A percentile compares a stretch with the other conserved stretches of the same genome.
phyloP scores from a whole-genome alignment of 2,888 invertebrate genomes.

The Nipponacmea schrenckii region DNA sequence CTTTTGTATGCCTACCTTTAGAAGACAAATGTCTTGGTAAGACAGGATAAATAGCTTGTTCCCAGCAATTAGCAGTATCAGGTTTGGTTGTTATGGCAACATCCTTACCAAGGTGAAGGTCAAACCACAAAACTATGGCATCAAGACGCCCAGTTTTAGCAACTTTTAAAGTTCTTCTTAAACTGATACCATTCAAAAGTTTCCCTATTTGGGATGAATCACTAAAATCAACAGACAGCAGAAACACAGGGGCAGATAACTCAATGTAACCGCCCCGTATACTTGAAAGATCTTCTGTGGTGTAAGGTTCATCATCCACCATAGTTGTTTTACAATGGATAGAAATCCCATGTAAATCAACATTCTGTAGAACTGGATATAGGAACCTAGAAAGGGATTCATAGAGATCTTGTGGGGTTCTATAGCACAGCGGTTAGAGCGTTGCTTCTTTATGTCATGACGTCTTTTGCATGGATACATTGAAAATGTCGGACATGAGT shows the following conservation, averaged over 20 bases:
- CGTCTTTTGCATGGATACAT: no score
- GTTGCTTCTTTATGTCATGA: no score
- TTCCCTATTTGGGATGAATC: constrained; percentile 60
- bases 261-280: constrained; percentile 71
- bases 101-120: constrained; percentile 76
- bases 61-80: constrained; percentile 75
- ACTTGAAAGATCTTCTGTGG: constrained; percentile 76
- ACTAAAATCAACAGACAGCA: constrained; percentile 76
- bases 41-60: constrained; percentile 78
- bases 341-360: constrained; percentile 40
- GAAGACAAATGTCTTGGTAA: constrained; percentile 28
- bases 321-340: constrained; percentile 41
- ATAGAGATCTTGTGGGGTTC: no score
- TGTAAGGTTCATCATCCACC: constrained; percentile 70
- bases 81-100: constrained; percentile 76
- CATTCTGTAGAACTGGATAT: constrained; percentile 43
- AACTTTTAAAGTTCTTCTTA: constrained; percentile 36
- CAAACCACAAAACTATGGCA: constrained; percentile 80
- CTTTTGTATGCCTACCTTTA: background rate
- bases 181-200: constrained; percentile 35
- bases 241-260: constrained; percentile 73
- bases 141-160: constrained; percentile 73
- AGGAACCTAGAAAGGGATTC: constrained; percentile 36
- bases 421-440: no score
- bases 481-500: no score